A percentile compares a stretch with the other conserved stretches of the same genome.
phyloP scores from a whole-genome alignment of 1,140 invertebrate genomes.

The Eciton burchellii region DNA sequence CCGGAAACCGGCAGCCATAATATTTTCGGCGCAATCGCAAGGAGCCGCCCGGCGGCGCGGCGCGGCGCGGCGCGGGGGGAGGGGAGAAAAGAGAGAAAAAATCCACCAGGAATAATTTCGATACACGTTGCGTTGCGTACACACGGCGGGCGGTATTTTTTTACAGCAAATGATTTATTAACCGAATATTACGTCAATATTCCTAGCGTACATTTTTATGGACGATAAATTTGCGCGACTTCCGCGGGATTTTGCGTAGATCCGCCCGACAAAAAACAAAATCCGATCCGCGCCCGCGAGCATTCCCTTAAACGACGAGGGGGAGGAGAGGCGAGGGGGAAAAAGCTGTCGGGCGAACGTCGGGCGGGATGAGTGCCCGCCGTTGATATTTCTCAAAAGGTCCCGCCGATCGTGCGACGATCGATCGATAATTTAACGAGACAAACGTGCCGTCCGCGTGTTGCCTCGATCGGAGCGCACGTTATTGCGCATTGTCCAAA shows the following conservation, averaged over 20 bases:
- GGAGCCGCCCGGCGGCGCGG: too few species aligned
- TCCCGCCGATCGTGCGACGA: background rate
- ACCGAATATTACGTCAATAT: constrained; percentile 62
- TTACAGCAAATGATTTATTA: constrained; percentile 61
- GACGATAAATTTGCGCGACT: constrained; percentile 60
- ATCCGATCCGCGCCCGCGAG: constrained; percentile 49
- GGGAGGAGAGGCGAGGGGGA: too few species aligned
- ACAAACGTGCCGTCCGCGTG: too few species aligned
- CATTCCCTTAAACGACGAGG: constrained; percentile 51
- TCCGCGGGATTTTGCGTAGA: constrained; percentile 57
- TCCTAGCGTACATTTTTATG: constrained; percentile 59
- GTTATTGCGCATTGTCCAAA: too few species aligned
- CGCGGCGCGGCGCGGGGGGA: too few species aligned
- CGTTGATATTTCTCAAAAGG: constrained; percentile 51
- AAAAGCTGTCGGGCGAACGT: constrained; percentile 40
- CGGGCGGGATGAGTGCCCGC: constrained; percentile 42
- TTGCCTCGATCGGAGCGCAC: too few species aligned
- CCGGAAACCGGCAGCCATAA: constrained; percentile 41
- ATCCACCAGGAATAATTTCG: constrained; percentile 61
- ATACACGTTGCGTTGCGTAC: constrained; percentile 59
- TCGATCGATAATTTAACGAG: constrained; percentile 10
- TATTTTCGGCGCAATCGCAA: constrained; percentile 59
- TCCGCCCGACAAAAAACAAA: constrained; percentile 56
- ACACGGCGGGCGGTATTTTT: constrained; percentile 53
- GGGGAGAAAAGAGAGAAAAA: too few species aligned